A percentile compares a stretch with the other conserved stretches of the same genome.
Evolutionary conservation across 2,113 vertebrate species (phyloP).

Genomic region (Lycaon pictus): DNA sequence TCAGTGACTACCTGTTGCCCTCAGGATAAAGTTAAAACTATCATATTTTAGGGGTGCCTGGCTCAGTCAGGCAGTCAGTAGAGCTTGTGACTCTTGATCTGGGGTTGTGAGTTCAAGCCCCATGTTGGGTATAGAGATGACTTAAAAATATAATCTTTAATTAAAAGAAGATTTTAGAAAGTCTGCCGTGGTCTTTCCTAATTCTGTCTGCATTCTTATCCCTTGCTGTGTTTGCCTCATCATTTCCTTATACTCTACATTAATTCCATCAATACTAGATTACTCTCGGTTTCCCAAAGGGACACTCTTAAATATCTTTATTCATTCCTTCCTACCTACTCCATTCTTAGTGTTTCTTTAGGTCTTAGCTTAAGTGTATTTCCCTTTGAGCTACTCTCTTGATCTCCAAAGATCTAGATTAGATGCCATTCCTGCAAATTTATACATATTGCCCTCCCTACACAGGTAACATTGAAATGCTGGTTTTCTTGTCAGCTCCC

Average conservation of each 20-base stretch:
- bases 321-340: not conserved
- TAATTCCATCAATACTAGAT: not conserved
- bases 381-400: constrained; percentile 14
- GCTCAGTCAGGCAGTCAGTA: not conserved
- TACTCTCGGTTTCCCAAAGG: not conserved
- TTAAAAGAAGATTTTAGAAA: not conserved
- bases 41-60: not conserved
- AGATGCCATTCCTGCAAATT: not conserved
- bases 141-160: not conserved
- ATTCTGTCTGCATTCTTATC: not conserved
- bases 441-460: not conserved
- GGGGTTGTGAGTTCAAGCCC: not conserved
- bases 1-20: not conserved
- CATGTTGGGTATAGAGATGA: not conserved
- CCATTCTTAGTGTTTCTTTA: not conserved
- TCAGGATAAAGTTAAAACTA: not conserved
- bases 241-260: not conserved
- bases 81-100: not conserved
- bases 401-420: not conserved
- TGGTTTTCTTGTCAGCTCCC: not conserved
- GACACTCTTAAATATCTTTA: not conserved
- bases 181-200: not conserved
- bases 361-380: not conserved
- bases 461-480: not conserved
- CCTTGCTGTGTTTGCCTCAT: not conserved